Conservation (phyloP, 2,888 invertebrate genomes). For the Ashinkailepas kermadecensis region DNA sequence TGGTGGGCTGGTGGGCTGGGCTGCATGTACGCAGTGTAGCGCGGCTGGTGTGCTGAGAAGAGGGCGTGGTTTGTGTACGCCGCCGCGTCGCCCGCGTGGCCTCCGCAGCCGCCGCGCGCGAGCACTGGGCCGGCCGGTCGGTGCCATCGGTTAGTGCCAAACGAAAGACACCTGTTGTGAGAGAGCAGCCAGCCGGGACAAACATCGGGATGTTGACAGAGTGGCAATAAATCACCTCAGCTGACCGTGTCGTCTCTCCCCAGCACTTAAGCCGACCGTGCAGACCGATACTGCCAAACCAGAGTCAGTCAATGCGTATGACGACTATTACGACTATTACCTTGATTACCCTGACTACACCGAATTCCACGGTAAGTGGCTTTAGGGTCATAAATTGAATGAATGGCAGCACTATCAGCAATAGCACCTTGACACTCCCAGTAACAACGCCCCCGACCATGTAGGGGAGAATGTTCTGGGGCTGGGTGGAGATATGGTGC, state of each 20-base stretch:
- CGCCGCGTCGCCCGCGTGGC: neutral
- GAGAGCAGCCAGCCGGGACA: too few relatives aligned
- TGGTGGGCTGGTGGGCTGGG: neutral
- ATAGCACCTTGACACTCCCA: too few relatives aligned
- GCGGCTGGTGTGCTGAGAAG: neutral
- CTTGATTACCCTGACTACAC: neutral
- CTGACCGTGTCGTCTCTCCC: neutral
- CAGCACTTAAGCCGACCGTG: neutral
- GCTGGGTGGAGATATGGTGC: too few relatives aligned
- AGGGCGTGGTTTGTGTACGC: neutral
- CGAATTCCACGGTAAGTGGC: neutral
- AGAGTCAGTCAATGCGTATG: neutral
- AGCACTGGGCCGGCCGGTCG: neutral
- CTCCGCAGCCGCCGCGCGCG: neutral
- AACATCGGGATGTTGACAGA: neutral
- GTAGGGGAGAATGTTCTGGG: too few relatives aligned
- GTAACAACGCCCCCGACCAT: too few relatives aligned
- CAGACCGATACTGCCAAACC: neutral
- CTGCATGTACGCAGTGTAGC: neutral
- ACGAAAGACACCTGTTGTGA: neutral
- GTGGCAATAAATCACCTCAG: slow-evolving; percentile 3
- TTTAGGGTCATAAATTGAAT: too few relatives aligned
- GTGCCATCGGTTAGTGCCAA: slow-evolving; percentile 6
- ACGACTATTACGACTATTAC: slow-evolving; percentile 11
- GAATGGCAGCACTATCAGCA: too few relatives aligned